Base-by-base conservation (phyloP, 1,140 invertebrate genomes). In the Procambarus clarkii region DNA sequence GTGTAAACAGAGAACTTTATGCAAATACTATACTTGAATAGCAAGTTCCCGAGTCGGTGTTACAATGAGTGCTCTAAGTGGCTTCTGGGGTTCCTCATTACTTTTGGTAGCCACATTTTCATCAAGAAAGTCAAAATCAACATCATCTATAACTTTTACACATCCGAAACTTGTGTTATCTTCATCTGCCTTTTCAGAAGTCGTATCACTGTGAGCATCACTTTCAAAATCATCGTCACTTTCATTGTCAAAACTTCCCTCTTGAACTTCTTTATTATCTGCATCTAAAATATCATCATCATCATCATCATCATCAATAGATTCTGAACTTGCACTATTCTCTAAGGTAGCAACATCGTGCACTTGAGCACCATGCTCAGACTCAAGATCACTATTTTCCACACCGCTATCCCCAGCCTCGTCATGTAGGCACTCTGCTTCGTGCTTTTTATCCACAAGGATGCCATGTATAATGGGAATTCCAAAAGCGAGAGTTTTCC, bases 1-100 rank as follows among this genome's bases (percentile, higher is more conserved):
- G 45, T 77, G 76, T 48, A 69, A 64, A 2, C n/a, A 78, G 3
- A 8, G 50, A 54, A 54, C 15, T 64, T 64, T 64, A 98, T 94
- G 97, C 96, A 94, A 97, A 97, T 58, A 99, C 97, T 95, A 97
- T 58, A 99, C 97, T 95, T 99, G 98, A 86, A 99, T 96, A 0
- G 98, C 98, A 80, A 99, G 95, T 94, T 99, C 99, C 94, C 99
- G 96, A 0, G 98, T 99, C 7, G 99, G 99, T 15, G 98, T 98
- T 54, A 99, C 94, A 91, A 99, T 97, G 8, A 99, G 94, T 9
- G 97, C 98, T 94, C 97, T 97, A 18, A 98, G 93, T 77, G 88
- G 69, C 81, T 87, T 92, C 82, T 71, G 84, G 24, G 89, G 18
- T 45, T 60, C 24, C 88, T 86, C 71, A 83, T 13, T 34, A 15